Percentiles rank a stretch among this genome's conserved stretches.
These are phyloP conservation scores for Philaenus spumarius DNA, from an alignment of 1,140 invertebrate species.

Conservation along the genomic window DNA sequence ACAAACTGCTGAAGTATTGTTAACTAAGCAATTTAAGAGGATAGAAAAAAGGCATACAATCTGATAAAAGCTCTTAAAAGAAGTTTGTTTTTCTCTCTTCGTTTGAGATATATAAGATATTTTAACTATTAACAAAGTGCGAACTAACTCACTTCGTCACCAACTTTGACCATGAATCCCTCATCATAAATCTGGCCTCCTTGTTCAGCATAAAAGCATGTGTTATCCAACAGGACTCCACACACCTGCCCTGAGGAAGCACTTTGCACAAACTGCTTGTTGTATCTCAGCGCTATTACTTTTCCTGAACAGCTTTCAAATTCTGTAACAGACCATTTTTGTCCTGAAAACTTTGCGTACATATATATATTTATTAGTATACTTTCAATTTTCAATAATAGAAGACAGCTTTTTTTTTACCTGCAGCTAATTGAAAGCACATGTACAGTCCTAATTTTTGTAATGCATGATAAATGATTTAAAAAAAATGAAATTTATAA, in stretches of 20 bases:
- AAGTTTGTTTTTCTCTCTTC: no score
- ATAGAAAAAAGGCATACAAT: no score
- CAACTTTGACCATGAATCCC: constrained; percentile 84
- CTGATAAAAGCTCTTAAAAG: no score
- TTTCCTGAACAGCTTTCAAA: constrained; percentile 58
- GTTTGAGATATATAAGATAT: no score
- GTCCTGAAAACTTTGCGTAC: constrained; percentile 60
- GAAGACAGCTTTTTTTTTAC: constrained; percentile 67
- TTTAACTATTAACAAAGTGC: no score
- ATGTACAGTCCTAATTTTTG: no score
- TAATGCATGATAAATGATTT: no score
- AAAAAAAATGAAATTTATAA: no score
- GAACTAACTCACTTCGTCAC: constrained; percentile 57
- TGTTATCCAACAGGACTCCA: constrained; percentile 87
- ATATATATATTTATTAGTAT: constrained; percentile 69
- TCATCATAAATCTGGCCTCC: constrained; percentile 98
- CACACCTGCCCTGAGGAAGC: constrained; percentile 82
- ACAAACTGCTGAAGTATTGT: no score
- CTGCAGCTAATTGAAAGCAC: no score
- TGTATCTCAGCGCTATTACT: constrained; percentile 62
- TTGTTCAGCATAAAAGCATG: constrained; percentile 96
- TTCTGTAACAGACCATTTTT: constrained; percentile 39
- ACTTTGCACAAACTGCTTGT: constrained; percentile 82
- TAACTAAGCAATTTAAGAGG: no score
- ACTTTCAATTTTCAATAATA: constrained; percentile 91